phyloP scores from a whole-genome alignment of 2,113 vertebrate species.

The Upupa epops region DNA sequence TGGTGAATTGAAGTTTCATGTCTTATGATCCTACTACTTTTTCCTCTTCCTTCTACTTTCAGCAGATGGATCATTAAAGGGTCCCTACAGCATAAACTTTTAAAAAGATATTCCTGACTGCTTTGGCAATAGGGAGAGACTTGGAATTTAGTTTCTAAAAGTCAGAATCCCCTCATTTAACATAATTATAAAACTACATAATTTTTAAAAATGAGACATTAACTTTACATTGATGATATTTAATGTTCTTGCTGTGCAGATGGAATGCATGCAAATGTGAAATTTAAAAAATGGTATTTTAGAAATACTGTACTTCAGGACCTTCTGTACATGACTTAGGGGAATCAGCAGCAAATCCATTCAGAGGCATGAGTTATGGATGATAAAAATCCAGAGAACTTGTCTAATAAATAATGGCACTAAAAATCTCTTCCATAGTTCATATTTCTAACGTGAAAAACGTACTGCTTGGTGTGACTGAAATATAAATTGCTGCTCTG shows the following conservation, averaged over 20 bases:
- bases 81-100: slow-evolving; percentile 53
- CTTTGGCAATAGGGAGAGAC: slow-evolving; percentile 57
- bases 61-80: slow-evolving; percentile 55
- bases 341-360: slow-evolving; percentile 60
- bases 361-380: slow-evolving; percentile 55
- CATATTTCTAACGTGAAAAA: slow-evolving; percentile 44
- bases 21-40: not conserved
- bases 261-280: slow-evolving; percentile 70
- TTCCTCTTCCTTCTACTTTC: not conserved
- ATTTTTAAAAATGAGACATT: slow-evolving; percentile 71
- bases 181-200: slow-evolving; percentile 61
- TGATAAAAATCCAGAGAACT: slow-evolving; percentile 56
- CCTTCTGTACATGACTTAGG: slow-evolving; percentile 63
- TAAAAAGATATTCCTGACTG: slow-evolving; percentile 57
- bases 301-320: slow-evolving; percentile 51
- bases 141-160: slow-evolving; percentile 65
- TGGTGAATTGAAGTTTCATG: not conserved
- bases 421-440: slow-evolving; percentile 49
- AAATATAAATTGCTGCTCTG: not conserved
- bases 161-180: slow-evolving; percentile 60
- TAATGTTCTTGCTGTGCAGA: slow-evolving; percentile 62
- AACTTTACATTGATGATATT: slow-evolving; percentile 68
- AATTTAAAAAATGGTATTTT: slow-evolving; percentile 69
- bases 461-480: slow-evolving; percentile 6
- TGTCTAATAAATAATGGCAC: slow-evolving; percentile 63